Conservation (phyloP, 2,797 vertebrate species). For the Odontamblyopus lacepedii region DNA sequence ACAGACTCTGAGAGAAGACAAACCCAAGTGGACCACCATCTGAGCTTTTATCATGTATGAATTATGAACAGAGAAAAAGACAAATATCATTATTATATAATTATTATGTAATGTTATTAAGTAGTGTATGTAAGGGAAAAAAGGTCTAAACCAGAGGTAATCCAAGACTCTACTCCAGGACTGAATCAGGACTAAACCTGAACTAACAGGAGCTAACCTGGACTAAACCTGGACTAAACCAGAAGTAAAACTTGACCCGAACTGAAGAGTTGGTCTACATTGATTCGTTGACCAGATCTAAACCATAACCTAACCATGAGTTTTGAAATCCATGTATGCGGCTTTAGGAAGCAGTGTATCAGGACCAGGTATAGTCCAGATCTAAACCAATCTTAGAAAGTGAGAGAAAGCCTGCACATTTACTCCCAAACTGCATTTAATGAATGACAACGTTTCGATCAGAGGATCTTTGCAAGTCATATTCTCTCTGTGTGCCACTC, state of each 20-base stretch:
- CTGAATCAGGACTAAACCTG: neutral
- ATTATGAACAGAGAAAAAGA: constrained; percentile 6
- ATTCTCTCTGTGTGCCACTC: too few relatives aligned
- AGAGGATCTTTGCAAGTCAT: too few relatives aligned
- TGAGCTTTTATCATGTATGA: constrained; percentile 2
- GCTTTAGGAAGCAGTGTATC: too few relatives aligned
- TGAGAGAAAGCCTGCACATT: too few relatives aligned
- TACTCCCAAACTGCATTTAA: too few relatives aligned
- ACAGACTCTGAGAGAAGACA: constrained; percentile 1
- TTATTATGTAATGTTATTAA: too few relatives aligned
- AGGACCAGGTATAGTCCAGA: too few relatives aligned
- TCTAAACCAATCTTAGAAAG: neutral
- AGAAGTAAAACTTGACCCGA: neutral
- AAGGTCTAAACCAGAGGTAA: neutral
- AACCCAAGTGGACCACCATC: neutral
- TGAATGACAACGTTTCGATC: too few relatives aligned
- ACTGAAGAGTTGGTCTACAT: too few relatives aligned
- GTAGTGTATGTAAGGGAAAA: neutral
- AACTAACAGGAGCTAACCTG: neutral
- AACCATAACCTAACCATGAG: neutral
- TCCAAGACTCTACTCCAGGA: neutral
- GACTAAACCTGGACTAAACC: neutral
- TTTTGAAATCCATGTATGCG: neutral
- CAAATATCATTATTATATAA: neutral
- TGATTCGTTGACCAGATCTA: neutral